These are phyloP conservation scores for Dorcus parallelipipedus DNA, from an alignment of 2,888 invertebrate genomes.

Conservation along the genomic window DNA sequence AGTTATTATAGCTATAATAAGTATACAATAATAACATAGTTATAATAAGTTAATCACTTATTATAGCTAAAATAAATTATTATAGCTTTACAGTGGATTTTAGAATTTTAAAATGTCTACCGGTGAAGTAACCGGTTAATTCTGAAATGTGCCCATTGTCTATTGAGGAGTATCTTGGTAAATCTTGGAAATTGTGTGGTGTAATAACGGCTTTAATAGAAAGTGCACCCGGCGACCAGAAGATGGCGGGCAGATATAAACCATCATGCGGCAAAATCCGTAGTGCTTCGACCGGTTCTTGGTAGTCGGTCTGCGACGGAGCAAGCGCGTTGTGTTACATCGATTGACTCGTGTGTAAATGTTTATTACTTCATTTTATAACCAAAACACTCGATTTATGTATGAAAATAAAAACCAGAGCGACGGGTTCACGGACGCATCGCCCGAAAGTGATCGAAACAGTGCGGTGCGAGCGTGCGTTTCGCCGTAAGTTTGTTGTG, in stretches of 20 bases:
- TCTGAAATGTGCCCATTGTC: no score
- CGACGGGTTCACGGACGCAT: background rate
- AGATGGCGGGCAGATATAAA: background rate
- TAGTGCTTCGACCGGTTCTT: slow-evolving; percentile 1
- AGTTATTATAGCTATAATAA: no score
- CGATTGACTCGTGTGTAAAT: slow-evolving; percentile 26
- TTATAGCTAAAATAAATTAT: no score
- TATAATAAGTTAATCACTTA: no score
- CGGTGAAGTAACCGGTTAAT: no score
- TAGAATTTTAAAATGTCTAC: no score
- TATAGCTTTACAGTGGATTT: no score
- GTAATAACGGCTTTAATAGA: no score
- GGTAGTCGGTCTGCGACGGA: slow-evolving; percentile 5
- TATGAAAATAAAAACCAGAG: background rate
- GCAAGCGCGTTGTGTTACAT: slow-evolving; percentile 30
- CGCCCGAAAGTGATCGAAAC: background rate
- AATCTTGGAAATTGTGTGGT: no score
- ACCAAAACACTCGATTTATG: slow-evolving; percentile 18
- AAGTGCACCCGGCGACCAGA: no score
- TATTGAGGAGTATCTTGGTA: no score
- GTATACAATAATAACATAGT: no score
- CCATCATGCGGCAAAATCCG: background rate
- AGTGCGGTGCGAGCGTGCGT: background rate
- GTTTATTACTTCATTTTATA: slow-evolving; percentile 22
- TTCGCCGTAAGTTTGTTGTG: background rate